Evolutionary conservation across 2,888 invertebrate genomes (phyloP).

Genomic region (Drosophila monieri): DNA sequence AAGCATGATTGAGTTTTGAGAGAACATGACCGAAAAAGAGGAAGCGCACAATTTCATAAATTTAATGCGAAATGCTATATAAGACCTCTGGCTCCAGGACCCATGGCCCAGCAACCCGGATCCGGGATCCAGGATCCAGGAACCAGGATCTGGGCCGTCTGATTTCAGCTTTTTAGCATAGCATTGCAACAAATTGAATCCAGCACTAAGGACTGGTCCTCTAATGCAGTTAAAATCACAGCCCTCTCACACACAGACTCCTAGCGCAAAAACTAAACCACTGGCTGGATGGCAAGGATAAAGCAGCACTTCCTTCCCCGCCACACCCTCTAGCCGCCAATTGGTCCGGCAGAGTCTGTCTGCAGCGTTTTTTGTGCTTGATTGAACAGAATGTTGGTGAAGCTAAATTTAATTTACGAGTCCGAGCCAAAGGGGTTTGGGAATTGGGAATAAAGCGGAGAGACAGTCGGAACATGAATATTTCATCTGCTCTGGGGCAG

Average conservation of each 20-base stretch:
- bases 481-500: conserved; percentile 62
- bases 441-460: conserved; percentile 36
- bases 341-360: conserved; percentile 43
- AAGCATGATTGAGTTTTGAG: conserved; percentile 79
- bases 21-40: conserved; percentile 53
- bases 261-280: conserved; percentile 49
- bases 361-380: conserved; percentile 75
- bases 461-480: conserved; percentile 60
- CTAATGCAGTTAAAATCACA: conserved; percentile 83
- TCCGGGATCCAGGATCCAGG: not conserved
- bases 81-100: conserved; percentile 61
- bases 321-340: conserved; percentile 6
- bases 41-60: conserved; percentile 77
- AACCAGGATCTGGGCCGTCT: conserved; percentile 54
- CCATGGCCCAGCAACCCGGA: conserved; percentile 5
- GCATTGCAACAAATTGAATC: conserved; percentile 81
- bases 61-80: conserved; percentile 69
- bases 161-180: conserved; percentile 74
- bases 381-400: conserved; percentile 76
- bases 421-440: conserved; percentile 29
- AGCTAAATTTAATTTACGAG: conserved; percentile 79
- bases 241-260: conserved; percentile 49
- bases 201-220: conserved; percentile 64
- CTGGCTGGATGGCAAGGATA: conserved; percentile 51
- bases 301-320: conserved; percentile 19